Conservation (phyloP, 2,797 vertebrate genomes). For the Aerospiza tachiro region DNA sequence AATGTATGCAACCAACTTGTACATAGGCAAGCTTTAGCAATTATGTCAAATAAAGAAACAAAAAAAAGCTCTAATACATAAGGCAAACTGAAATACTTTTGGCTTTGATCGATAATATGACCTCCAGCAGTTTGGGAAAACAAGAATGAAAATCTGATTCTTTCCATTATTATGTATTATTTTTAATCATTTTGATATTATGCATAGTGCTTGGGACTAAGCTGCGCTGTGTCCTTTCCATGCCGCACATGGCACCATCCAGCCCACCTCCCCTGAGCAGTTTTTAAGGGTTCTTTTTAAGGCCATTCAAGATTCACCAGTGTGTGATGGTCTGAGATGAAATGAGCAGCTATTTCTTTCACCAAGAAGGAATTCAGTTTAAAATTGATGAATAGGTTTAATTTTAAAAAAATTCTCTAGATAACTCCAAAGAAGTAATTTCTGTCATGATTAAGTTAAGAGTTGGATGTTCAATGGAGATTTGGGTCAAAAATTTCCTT, state of each 20-base stretch:
- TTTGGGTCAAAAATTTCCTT: background rate
- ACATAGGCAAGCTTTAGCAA: background rate
- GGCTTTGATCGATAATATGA: background rate
- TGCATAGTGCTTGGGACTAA: background rate
- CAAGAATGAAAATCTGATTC: background rate
- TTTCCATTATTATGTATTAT: background rate
- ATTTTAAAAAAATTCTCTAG: rapidly evolving
- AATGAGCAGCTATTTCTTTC: background rate
- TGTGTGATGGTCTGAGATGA: background rate
- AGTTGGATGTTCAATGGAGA: background rate
- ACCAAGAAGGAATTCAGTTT: background rate
- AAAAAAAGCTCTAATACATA: background rate
- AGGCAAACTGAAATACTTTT: background rate
- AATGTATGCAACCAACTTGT: background rate
- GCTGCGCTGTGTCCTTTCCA: background rate
- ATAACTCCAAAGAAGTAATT: background rate
- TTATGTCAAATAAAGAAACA: background rate
- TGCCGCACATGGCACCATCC: background rate
- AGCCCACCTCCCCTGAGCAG: background rate
- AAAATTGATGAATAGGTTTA: background rate
- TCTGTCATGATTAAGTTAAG: background rate
- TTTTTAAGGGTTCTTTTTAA: background rate
- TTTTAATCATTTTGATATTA: background rate
- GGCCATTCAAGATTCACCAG: background rate
- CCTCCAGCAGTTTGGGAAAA: background rate